Conservation (phyloP, 92 coral and sea anemone genomes). For the Heteractis magnifica region DNA sequence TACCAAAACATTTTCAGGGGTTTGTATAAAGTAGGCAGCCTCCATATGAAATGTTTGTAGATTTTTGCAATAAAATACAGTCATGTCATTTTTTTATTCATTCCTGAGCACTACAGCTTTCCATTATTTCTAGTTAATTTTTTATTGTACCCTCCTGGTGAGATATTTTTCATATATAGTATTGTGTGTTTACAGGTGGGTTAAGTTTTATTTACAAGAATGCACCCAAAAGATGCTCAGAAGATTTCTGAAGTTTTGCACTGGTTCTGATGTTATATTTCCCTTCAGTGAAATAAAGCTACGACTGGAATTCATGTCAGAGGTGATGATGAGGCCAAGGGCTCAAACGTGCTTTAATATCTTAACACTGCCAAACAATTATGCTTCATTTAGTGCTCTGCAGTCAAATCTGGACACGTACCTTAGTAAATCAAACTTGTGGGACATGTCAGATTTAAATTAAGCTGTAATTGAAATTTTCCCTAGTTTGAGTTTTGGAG, state of each 20-base stretch:
- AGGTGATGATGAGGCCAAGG: slow-evolving; percentile 47
- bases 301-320: slow-evolving; percentile 26
- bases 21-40: too few species aligned
- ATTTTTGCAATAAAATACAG: too few species aligned
- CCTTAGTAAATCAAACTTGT: slow-evolving; percentile 15
- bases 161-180: too few species aligned
- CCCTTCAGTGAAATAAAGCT: slow-evolving; percentile 13
- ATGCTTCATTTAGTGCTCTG: slow-evolving; percentile 23
- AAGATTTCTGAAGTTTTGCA: slow-evolving; percentile 27
- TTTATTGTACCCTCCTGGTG: too few species aligned
- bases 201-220: neutral
- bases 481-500: too few species aligned
- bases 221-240: slow-evolving; percentile 3
- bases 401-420: slow-evolving; percentile 36
- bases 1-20: too few species aligned
- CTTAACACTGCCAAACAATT: slow-evolving; percentile 42
- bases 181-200: neutral
- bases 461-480: too few species aligned
- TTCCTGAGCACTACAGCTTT: too few species aligned
- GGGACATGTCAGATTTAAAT: neutral
- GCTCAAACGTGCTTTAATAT: slow-evolving; percentile 55
- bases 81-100: too few species aligned
- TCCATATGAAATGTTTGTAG: too few species aligned
- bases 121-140: too few species aligned
- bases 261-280: neutral